These are phyloP conservation scores for Heliothis subflexa DNA, from an alignment of 1,140 invertebrate species.

Conservation along the genomic window DNA sequence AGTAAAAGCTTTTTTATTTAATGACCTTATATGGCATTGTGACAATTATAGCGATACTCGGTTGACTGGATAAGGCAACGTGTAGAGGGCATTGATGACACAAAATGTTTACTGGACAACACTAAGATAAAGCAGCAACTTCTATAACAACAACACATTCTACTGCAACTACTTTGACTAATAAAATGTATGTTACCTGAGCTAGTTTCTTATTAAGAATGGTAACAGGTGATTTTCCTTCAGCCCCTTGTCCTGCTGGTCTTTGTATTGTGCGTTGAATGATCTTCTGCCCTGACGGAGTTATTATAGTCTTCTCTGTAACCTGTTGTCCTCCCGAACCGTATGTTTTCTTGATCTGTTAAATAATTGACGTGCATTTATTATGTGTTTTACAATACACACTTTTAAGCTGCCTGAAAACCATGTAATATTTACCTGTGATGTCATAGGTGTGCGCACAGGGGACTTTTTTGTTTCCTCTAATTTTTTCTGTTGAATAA, in stretches of 20 bases:
- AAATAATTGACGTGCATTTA: neutral
- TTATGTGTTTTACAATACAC: neutral
- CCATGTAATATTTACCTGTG: conserved; percentile 40
- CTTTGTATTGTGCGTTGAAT: conserved; percentile 83
- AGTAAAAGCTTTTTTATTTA: neutral
- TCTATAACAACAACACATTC: neutral
- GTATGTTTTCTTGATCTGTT: conserved; percentile 71
- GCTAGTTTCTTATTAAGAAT: conserved; percentile 81
- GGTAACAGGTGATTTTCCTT: conserved; percentile 73
- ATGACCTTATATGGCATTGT: too few relatives aligned
- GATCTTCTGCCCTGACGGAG: conserved; percentile 84
- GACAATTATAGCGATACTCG: neutral
- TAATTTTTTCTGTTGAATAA: conserved; percentile 73
- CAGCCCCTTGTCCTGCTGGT: conserved; percentile 55
- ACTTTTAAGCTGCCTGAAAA: neutral
- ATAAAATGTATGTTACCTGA: conserved; percentile 63
- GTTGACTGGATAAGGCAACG: conserved; percentile 29
- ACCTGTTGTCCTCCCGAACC: conserved; percentile 73
- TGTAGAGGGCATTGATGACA: conserved; percentile 14
- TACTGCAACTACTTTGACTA: neutral
- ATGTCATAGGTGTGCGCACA: conserved; percentile 36
- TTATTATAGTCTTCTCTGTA: conserved; percentile 84
- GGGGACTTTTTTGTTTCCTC: conserved; percentile 74
- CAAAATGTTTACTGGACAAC: neutral
- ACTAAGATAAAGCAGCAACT: too few relatives aligned